Evolutionary conservation across 1,140 invertebrate genomes (phyloP).

Genomic region (Pogonomyrmex barbatus): DNA sequence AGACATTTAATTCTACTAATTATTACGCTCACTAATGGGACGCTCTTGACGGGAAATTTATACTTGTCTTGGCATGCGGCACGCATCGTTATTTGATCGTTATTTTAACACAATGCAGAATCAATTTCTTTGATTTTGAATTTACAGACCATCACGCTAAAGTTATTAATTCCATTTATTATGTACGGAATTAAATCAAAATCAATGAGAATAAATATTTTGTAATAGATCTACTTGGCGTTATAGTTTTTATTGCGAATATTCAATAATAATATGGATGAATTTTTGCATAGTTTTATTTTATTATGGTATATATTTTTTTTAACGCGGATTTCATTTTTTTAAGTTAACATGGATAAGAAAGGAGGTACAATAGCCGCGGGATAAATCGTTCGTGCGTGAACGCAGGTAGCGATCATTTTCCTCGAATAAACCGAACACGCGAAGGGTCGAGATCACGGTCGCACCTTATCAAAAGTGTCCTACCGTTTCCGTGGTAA

Average conservation of each 20-base stretch:
- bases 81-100: slow-evolving; percentile 1
- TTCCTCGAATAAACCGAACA: slow-evolving; percentile 75
- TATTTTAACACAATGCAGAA: slow-evolving; percentile 47
- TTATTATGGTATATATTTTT: background rate
- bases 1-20: slow-evolving; percentile 40
- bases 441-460: slow-evolving; percentile 50
- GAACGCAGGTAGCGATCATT: slow-evolving; percentile 60
- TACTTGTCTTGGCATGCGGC: slow-evolving; percentile 38
- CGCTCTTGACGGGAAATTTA: slow-evolving; percentile 39
- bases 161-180: background rate
- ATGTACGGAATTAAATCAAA: background rate
- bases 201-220: background rate
- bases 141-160: background rate
- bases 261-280: background rate
- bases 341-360: background rate
- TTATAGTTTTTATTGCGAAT: background rate
- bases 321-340: slow-evolving; percentile 33
- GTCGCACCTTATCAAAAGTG: slow-evolving; percentile 79
- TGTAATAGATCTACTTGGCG: background rate
- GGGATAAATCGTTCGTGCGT: slow-evolving; percentile 49
- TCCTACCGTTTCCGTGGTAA: slow-evolving; percentile 81
- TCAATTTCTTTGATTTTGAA: slow-evolving; percentile 16
- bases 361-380: slow-evolving; percentile 7
- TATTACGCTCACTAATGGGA: slow-evolving; percentile 8
- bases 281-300: background rate